Conservation (phyloP, 2,113 vertebrate genomes). For the Micronycteris hirsuta region DNA sequence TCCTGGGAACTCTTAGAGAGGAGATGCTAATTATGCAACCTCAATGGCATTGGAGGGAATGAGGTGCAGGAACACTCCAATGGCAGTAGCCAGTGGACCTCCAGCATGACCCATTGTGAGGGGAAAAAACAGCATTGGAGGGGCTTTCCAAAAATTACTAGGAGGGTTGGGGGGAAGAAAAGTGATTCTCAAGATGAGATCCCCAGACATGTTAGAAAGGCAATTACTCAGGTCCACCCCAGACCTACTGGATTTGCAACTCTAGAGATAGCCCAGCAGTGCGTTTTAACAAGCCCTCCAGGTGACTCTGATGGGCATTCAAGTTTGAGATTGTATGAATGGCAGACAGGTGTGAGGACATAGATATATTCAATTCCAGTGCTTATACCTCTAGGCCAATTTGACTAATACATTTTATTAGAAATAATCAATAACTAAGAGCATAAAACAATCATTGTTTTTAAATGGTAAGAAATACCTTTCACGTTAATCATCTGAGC, state of each 20-base stretch:
- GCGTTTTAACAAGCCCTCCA: neutral
- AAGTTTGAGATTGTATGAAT: neutral
- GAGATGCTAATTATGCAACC: neutral
- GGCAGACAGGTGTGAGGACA: neutral
- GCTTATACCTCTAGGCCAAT: neutral
- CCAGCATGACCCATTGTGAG: neutral
- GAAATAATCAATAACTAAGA: constrained; percentile 11
- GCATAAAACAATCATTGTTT: neutral
- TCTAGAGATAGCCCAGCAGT: neutral
- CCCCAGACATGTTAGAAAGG: neutral
- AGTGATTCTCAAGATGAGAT: neutral
- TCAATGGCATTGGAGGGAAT: neutral
- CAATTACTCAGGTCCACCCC: neutral
- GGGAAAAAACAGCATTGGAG: neutral
- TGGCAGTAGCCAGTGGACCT: neutral
- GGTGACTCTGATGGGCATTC: neutral
- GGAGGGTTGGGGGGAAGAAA: neutral
- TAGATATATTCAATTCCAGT: neutral
- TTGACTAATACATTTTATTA: constrained; percentile 7
- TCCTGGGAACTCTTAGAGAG: neutral
- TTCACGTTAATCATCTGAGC: neutral
- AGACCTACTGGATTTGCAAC: neutral
- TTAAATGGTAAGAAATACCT: neutral
- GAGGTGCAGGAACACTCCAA: neutral
- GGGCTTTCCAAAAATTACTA: neutral